phyloP scores from a whole-genome alignment of 2,888 invertebrate genomes.

The Hyposoter didymator region DNA sequence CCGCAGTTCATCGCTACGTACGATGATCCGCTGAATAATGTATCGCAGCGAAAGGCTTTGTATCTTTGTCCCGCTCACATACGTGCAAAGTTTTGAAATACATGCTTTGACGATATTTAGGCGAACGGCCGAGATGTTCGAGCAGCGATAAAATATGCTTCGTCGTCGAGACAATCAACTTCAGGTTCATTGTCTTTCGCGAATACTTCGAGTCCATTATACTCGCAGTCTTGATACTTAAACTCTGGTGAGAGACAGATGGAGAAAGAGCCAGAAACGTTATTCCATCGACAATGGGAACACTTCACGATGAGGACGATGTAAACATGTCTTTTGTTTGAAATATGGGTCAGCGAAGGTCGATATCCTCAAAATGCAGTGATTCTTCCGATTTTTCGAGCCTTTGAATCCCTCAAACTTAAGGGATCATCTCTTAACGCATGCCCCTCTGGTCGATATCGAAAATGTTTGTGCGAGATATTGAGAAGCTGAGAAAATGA shows the following conservation, averaged over 20 bases:
- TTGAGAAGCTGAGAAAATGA: background rate
- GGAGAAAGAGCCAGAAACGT: background rate
- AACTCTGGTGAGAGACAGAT: slow-evolving; percentile 22
- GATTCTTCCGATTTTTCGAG: background rate
- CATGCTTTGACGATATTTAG: slow-evolving; percentile 26
- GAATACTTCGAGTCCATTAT: slow-evolving; percentile 36
- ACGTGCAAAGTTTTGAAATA: slow-evolving; percentile 13
- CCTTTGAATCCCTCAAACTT: background rate
- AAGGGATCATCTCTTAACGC: too few species aligned
- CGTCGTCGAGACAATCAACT: slow-evolving; percentile 33
- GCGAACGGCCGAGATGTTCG: slow-evolving; percentile 34
- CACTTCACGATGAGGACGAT: background rate
- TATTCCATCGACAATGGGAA: background rate
- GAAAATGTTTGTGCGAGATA: background rate
- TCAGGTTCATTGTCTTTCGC: slow-evolving; percentile 57
- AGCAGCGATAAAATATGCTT: slow-evolving; percentile 45
- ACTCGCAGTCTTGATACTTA: slow-evolving; percentile 21
- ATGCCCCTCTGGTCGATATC: too few species aligned
- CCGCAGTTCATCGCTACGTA: slow-evolving; percentile 16
- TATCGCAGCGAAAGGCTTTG: background rate
- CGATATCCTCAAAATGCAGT: background rate
- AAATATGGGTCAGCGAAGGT: background rate
- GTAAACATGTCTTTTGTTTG: slow-evolving; percentile 10
- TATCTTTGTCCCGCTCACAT: background rate
- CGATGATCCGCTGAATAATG: slow-evolving; percentile 31